Base-by-base conservation (phyloP, 2,113 vertebrate species). In the Caretta caretta region DNA sequence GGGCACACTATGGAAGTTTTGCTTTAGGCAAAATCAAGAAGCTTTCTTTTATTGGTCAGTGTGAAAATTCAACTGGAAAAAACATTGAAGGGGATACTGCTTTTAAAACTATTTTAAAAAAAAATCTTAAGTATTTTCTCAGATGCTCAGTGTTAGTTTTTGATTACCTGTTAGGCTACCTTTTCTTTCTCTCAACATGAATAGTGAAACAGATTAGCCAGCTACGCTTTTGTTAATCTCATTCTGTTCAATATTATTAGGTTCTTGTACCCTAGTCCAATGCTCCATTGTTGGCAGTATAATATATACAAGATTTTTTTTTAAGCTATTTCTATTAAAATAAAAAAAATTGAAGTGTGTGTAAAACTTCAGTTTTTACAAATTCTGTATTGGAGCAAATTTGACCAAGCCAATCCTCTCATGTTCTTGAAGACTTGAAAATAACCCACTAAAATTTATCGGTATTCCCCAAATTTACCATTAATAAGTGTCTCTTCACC, bases 41-140 rank as follows among this genome's bases (percentile, higher is more conserved):
- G 72, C 2, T 0, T 83, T 11, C 1, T 0, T 83, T 11, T 22
- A 3, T 38, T 83, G 4, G 6, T 59, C 11, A 72, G 20, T 38
- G n/a, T 84, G 4, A 6, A 0, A 46, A 48, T 29, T 78, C 4
- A 46, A 6, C 42, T 78, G 75, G 42, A 29, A 76, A 78, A 48
- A 25, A 48, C 42, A 22, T 48, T 27, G 10, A 76, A 27, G 75
- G 12, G 3, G 2, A 19, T 81, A 13, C 4, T 56, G 2, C 3
- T 87, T 88, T 0, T 3, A 8, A 38, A 89, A 72, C 10, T 4
- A 3, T 57, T 24, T 4, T 20, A 69, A 35, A 29, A 29, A 31
- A 4, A 35, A 35, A 31, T 14, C 6, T 65, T 3, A n/a, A 69
- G 35, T 69, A n/a, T 69, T 35, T 35, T 69, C n/a, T 69, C 31